Evolutionary conservation across 2,797 vertebrate species (phyloP), one percentile per base, ranked within the genome.

Genomic region (Clamator glandarius): DNA sequence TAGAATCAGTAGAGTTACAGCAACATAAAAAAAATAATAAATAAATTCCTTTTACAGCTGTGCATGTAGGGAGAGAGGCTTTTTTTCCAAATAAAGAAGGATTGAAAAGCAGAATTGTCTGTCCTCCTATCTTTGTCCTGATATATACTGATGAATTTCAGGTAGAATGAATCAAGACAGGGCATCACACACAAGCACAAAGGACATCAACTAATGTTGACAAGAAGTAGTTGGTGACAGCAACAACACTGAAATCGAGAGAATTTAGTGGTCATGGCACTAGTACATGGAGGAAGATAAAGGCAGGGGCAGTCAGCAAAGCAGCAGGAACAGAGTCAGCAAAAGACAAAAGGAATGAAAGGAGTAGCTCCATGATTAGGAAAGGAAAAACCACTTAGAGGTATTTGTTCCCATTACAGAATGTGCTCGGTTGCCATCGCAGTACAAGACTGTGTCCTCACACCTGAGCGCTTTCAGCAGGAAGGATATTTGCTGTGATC

Each of bases 161-260:
- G 57, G 85, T 70, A 70, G 85, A 93, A 96, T 70, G 74, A 93
- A 85, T 88, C 68, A 84, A 93, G 89, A 86, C 89, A 90, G 68
- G 57, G 55, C 57, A 23, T n/a, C n/a, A n/a, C n/a, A n/a, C n/a
- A n/a, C n/a, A 36, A 94, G 79, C 67, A 90, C 84, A 90, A 91
- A 91, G 66, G 50, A 90, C 67, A 90, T 93, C 63, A 58, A 90
- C 52, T 20, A 41, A 76, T 36, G 80, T 88, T 89, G 87, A 90
- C 92, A 92, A 95, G 92, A 93, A 90, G 76, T 74, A 94, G 77
- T 67, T 72, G 94, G 76, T 88, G 94, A 96, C 94, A 95, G 75
- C 57, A 77, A 91, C 77, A 28, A 82, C 48, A 12, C 58, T 51
- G 67, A 88, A 75, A 29, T 46, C 88, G 77, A 80, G 69, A 67